Percentiles rank a stretch among this genome's conserved stretches.
These are phyloP conservation scores for Sterrhoptilus dennistouni DNA, from an alignment of 2,113 vertebrate species.

Conservation along the genomic window DNA sequence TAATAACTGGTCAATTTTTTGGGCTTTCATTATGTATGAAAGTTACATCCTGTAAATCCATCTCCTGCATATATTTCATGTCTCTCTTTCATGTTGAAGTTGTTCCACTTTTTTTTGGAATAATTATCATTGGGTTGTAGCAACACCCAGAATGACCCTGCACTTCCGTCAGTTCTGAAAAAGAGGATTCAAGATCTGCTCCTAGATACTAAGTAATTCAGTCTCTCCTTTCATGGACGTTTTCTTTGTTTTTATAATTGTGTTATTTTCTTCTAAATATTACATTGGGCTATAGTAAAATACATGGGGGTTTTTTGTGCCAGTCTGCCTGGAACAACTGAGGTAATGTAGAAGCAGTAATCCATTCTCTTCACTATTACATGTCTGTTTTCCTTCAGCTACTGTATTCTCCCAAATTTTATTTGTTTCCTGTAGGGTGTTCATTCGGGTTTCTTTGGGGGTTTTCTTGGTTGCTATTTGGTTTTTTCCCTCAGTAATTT, in stretches of 20 bases:
- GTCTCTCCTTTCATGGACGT: neutral
- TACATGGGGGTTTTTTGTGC: neutral
- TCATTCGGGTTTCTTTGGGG: neutral
- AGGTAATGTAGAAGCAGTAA: neutral
- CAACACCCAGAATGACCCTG: neutral
- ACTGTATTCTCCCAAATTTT: neutral
- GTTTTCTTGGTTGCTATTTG: neutral
- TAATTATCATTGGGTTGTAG: neutral
- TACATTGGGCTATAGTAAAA: neutral
- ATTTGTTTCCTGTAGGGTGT: neutral
- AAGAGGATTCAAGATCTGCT: neutral
- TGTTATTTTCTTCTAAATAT: neutral
- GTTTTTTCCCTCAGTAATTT: rapidly evolving
- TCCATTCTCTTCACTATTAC: neutral
- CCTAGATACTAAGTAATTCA: neutral
- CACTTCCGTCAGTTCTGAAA: neutral
- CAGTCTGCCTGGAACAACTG: neutral
- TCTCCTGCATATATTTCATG: neutral
- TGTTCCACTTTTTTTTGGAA: neutral
- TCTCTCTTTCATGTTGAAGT: neutral
- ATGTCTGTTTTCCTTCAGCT: neutral
- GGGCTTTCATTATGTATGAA: neutral
- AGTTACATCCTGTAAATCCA: neutral
- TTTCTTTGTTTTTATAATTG: neutral
- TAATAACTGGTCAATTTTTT: neutral